Evolutionary conservation across 2,888 invertebrate genomes (phyloP), one percentile per base, ranked within the genome.

Genomic region (Papilio gigon): DNA sequence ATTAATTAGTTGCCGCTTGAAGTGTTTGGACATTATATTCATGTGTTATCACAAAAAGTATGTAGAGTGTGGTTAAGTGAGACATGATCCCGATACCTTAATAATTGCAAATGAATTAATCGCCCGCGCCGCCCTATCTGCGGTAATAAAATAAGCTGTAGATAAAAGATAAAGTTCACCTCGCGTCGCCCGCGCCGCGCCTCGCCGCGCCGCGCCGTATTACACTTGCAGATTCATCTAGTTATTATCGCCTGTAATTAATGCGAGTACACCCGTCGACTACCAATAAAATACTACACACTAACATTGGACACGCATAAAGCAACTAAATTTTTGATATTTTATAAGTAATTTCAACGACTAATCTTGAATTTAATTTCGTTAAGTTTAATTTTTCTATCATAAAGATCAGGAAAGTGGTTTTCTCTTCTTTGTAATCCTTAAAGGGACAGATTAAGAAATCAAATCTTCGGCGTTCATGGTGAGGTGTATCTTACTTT

Each of bases 171-270:
- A 70, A 70, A 63, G 71, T 70, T 72, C 63, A 68, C 75, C 67
- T 68, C 66, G 65, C 72, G 73, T 44, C 47, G 11, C 60, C n/a
- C 27, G 8, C 27, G 40, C 47, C n/a, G 11, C 27, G 65, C 72
- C 73, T 44, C 47, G 11, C 60, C n/a, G 8, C 27, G 40, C 47
- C n/a, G 11, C 22, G 12, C 33, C 79, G 74, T 74, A 84, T 85
- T 84, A 84, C 82, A 84, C 81, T 82, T 83, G 86, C 80, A 84
- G 81, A 83, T 84, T 78, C 77, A 79, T 78, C 78, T 78, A 77
- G 76, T 83, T 83, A 84, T 86, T 85, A 85, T 81, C 82, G 81
- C 82, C 67, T 79, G 81, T 85, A 84, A 85, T 85, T 80, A 82
- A 79, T 77, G 76, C 75, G 75, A 74, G 71, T 70, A 73, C 70